Evolutionary conservation across 2,888 invertebrate genomes (phyloP), one percentile per base, ranked within the genome.

Genomic region (Tetrapedia diversipes): DNA sequence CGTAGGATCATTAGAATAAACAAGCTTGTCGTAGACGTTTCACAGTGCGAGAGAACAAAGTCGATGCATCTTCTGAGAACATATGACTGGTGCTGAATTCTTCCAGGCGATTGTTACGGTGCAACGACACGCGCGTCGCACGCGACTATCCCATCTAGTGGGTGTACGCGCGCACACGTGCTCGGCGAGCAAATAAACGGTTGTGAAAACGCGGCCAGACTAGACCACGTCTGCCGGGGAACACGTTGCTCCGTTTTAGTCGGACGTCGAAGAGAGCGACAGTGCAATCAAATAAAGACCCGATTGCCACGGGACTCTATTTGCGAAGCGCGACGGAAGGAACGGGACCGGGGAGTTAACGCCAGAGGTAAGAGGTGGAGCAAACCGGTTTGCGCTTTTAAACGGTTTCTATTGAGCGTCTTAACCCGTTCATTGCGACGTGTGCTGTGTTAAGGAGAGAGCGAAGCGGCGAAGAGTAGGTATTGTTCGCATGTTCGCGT

Each of bases 131-230:
- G 73, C 73, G 75, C 54, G 22, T 24, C 37, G 72, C 75, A 75
- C 75, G 72, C 75, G 75, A 65, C 72, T 74, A 61, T 66, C 61
- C 56, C 54, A 56, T 57, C 68, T 75, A 69, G 8, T 10, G 61
- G 63, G 56, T 41, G 65, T 49, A 51, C 51, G 54, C 63, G 22
- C 47, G 56, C 51, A 16, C 69, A 66, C 69, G 69, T 54, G 51
- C 43, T 22, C 37, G 37, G 59, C 22, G 63, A 41, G 53, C 72
- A 75, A 81, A 81, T 76, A 81, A 81, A 71, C 71, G 47, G 49
- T 37, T 34, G 60, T 59, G 72, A 66, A 75, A 70, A 56, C 54
- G 27, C 59, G 10, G 29, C 24, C 43, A 65, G 45, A 66, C 67
- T 43, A 43, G 43, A 24, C 60, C 54, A 47, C 45, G 63, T 59